Percentiles rank a stretch among this genome's conserved stretches.
Conservation (phyloP, 1,140 invertebrate genomes). For the Cyclina sinensis region DNA sequence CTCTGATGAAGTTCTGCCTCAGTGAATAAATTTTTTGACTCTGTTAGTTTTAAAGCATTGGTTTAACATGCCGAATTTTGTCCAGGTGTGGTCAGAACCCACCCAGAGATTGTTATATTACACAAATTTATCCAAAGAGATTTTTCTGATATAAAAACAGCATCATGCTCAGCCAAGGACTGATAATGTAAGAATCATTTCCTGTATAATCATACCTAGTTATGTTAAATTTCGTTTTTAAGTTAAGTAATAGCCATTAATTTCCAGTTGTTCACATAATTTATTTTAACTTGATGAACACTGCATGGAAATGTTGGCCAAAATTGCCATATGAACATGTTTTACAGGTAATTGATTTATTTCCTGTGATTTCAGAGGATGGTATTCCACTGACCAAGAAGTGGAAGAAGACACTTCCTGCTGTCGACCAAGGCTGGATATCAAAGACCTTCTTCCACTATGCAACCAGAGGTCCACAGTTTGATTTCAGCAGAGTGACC, state of each 20-base stretch:
- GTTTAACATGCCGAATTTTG: too few species aligned
- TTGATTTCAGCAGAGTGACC: slow-evolving; percentile 43
- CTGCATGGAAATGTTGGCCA: neutral
- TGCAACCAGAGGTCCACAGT: slow-evolving; percentile 44
- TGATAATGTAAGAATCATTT: too few species aligned
- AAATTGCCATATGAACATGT: neutral
- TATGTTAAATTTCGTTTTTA: slow-evolving; percentile 12
- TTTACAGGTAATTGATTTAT: neutral
- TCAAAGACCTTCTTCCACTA: slow-evolving; percentile 13
- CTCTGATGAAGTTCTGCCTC: too few species aligned
- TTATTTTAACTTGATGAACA: neutral
- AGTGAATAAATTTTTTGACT: too few species aligned
- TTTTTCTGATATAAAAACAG: too few species aligned
- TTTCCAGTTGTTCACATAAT: neutral
- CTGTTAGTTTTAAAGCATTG: too few species aligned
- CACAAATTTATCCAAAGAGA: too few species aligned
- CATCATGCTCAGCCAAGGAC: too few species aligned
- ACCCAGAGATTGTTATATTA: too few species aligned
- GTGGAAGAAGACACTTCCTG: slow-evolving; percentile 55
- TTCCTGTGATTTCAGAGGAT: slow-evolving; percentile 36
- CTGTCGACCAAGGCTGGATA: slow-evolving; percentile 41
- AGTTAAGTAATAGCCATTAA: neutral
- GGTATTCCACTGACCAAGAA: slow-evolving; percentile 45
- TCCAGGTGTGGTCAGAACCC: too few species aligned
- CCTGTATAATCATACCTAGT: neutral